Conservation (phyloP, 1,140 invertebrate species). For the Armadillidium nasatum region DNA sequence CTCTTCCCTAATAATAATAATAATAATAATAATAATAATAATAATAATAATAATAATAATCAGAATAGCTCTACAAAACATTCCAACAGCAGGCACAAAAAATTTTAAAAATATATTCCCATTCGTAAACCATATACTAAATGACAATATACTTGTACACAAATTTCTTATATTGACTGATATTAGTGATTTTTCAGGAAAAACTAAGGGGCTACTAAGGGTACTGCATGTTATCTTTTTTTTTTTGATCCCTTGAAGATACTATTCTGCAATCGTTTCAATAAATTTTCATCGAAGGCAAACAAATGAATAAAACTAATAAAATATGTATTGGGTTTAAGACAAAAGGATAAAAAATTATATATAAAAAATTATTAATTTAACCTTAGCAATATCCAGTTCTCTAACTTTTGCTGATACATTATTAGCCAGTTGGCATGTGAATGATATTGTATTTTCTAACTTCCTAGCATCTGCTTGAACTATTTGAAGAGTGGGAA, state of each 20-base stretch:
- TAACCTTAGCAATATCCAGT: constrained; percentile 85
- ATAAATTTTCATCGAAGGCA: not conserved
- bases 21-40: constrained; percentile 39
- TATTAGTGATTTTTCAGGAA: too few species aligned
- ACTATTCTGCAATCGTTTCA: too few species aligned
- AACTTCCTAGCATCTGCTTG: constrained; percentile 68
- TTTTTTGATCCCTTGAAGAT: too few species aligned
- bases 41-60: not conserved
- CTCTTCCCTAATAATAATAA: constrained; percentile 70
- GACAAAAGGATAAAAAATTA: constrained; percentile 7
- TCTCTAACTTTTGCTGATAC: constrained; percentile 93
- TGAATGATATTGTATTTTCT: constrained; percentile 77
- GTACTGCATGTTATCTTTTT: not conserved
- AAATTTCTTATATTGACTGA: too few species aligned
- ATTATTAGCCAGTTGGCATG: constrained; percentile 81
- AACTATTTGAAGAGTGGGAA: constrained; percentile 64
- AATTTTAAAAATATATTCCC: not conserved
- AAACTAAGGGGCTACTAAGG: too few species aligned
- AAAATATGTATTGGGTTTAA: constrained; percentile 15
- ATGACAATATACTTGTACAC: not conserved
- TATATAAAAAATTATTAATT: constrained; percentile 11
- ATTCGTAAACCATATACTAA: not conserved
- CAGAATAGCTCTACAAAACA: too few species aligned
- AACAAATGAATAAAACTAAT: not conserved
- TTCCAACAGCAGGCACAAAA: not conserved